These are phyloP conservation scores for Glaucomys volans DNA, from an alignment of 2,113 vertebrate genomes.

Conservation along the genomic window DNA sequence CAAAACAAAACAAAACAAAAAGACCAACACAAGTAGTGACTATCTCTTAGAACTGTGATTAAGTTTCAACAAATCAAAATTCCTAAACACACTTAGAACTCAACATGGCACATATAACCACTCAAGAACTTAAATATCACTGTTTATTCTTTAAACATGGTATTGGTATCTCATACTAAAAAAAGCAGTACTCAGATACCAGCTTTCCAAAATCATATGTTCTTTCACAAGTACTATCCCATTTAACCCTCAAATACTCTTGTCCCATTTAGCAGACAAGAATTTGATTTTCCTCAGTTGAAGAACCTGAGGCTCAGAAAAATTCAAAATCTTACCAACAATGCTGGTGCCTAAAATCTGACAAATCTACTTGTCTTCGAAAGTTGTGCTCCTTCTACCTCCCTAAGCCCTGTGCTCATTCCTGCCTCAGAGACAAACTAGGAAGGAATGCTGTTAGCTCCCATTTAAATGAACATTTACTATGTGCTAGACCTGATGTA, in stretches of 20 bases:
- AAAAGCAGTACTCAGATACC: no score
- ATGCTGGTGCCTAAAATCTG: not conserved
- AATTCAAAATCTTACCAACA: not conserved
- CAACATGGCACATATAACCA: not conserved
- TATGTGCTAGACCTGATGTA: not conserved
- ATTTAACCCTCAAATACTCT: not conserved
- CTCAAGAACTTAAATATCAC: not conserved
- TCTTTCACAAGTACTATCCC: not conserved
- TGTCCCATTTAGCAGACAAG: not conserved
- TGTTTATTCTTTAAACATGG: not conserved
- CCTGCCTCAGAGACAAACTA: not conserved
- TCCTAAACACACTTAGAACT: constrained; percentile 3
- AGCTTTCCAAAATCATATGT: not conserved
- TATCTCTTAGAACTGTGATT: not conserved
- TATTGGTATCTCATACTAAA: not conserved
- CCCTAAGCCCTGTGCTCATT: not conserved
- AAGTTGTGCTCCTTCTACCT: not conserved
- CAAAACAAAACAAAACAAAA: no score
- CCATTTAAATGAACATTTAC: not conserved
- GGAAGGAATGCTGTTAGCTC: not conserved
- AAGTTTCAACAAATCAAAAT: not conserved
- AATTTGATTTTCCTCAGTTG: not conserved
- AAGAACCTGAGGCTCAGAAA: not conserved
- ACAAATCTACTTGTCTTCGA: not conserved
- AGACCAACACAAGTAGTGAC: not conserved